phyloP scores from a whole-genome alignment of 2,888 invertebrate genomes.

The Colletes collaris region DNA sequence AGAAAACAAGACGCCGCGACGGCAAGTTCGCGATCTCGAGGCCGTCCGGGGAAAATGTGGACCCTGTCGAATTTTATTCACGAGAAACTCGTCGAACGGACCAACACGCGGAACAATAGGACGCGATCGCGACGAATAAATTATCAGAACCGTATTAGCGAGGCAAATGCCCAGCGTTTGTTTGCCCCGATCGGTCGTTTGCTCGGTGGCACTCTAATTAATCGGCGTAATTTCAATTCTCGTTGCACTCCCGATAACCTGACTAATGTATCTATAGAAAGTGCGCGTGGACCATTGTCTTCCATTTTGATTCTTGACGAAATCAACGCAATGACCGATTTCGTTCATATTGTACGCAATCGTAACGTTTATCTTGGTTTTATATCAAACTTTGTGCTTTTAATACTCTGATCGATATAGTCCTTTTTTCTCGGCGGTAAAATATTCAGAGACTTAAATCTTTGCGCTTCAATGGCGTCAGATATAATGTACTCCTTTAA shows the following conservation, averaged over 20 bases:
- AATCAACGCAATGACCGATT: not conserved
- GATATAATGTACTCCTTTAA: too few species aligned
- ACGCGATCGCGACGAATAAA: slow-evolving; percentile 61
- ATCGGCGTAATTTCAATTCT: slow-evolving; percentile 65
- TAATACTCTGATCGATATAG: too few species aligned
- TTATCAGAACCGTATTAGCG: slow-evolving; percentile 59
- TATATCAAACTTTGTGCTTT: too few species aligned
- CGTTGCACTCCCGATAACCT: slow-evolving; percentile 1
- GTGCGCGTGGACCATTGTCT: not conserved
- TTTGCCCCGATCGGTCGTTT: slow-evolving; percentile 42
- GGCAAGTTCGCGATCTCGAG: not conserved
- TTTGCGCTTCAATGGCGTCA: too few species aligned
- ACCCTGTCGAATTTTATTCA: not conserved
- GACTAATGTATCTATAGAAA: not conserved
- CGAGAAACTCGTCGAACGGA: not conserved
- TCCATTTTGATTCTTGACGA: not conserved
- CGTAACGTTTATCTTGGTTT: too few species aligned
- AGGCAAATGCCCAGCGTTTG: slow-evolving; percentile 38
- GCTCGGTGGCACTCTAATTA: slow-evolving; percentile 53
- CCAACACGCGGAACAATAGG: slow-evolving; percentile 15
- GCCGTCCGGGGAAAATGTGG: not conserved
- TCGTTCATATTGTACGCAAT: too few species aligned
- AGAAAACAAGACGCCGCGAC: too few species aligned
- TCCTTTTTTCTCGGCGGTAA: too few species aligned
- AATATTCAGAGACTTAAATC: too few species aligned